phyloP scores from a whole-genome alignment of 2,113 vertebrate species.

The Percina caprodes region DNA sequence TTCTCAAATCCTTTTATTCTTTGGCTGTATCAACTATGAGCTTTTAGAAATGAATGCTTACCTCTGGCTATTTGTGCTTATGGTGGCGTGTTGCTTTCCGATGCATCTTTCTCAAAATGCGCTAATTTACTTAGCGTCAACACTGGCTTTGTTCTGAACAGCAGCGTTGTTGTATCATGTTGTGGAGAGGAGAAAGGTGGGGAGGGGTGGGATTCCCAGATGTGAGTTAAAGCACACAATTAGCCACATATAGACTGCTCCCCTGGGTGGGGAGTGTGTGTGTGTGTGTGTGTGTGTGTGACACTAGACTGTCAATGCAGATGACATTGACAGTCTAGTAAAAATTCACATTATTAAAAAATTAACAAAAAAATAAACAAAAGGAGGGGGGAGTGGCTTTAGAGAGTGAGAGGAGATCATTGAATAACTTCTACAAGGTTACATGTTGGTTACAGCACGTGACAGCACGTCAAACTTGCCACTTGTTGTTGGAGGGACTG shows the following conservation, averaged over 20 bases:
- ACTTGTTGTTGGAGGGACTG: constrained; percentile 75
- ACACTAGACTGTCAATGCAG: no score
- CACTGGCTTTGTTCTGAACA: constrained; percentile 42
- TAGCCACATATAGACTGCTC: constrained; percentile 36
- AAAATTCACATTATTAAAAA: constrained; percentile 66
- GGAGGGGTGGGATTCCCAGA: constrained; percentile 43
- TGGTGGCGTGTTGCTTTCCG: constrained; percentile 50
- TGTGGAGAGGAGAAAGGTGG: not conserved
- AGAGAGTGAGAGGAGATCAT: constrained; percentile 20
- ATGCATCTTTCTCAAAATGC: constrained; percentile 42
- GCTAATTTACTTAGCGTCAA: constrained; percentile 62
- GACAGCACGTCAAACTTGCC: constrained; percentile 80
- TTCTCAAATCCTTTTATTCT: constrained; percentile 36
- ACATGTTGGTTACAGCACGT: constrained; percentile 68
- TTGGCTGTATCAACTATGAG: constrained; percentile 33
- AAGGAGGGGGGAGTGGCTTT: constrained; percentile 9
- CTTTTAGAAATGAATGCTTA: constrained; percentile 51
- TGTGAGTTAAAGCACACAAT: constrained; percentile 57
- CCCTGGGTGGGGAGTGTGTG: constrained; percentile 33
- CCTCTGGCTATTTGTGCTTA: constrained; percentile 54
- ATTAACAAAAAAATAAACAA: constrained; percentile 52
- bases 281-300: not conserved
- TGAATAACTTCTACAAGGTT: constrained; percentile 61
- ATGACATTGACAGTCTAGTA: constrained; percentile 53
- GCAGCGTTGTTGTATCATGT: constrained; percentile 24